phyloP scores from a whole-genome alignment of 2,797 vertebrate genomes.

The Gymnoscopelus braueri region DNA sequence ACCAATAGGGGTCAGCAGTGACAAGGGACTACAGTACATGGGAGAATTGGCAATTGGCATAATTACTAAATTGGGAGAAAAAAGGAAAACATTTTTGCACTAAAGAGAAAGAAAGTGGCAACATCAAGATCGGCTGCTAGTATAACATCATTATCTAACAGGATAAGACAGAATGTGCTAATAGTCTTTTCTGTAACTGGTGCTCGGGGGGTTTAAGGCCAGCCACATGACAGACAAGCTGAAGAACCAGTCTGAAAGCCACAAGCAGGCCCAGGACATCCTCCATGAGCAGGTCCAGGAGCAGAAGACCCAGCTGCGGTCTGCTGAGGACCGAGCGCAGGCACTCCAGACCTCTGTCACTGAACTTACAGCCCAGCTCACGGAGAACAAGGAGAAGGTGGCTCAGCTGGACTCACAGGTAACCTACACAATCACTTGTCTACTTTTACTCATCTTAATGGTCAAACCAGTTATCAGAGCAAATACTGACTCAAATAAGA shows the following conservation, averaged over 20 bases:
- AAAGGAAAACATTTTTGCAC: no score
- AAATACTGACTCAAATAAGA: no score
- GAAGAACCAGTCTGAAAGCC: conserved; percentile 98
- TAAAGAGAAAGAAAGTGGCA: neutral
- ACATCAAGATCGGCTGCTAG: neutral
- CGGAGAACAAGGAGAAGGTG: conserved; percentile 93
- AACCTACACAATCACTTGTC: conserved; percentile 16
- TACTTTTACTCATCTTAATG: no score
- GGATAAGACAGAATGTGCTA: neutral
- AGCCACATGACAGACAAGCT: conserved; percentile 93
- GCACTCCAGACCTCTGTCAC: conserved; percentile 86
- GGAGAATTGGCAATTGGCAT: no score
- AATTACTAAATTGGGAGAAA: no score
- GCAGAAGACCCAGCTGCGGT: conserved; percentile 91
- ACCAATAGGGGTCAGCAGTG: no score
- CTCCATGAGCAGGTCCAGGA: conserved; percentile 97
- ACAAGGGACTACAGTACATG: neutral
- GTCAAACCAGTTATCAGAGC: no score
- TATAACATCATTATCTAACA: neutral
- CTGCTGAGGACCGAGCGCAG: conserved; percentile 90
- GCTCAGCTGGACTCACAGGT: conserved; percentile 95
- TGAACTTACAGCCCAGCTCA: conserved; percentile 89
- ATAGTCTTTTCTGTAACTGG: neutral
- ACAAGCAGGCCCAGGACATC: conserved; percentile 98
- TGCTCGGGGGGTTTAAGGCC: conserved; percentile 77